Base-by-base conservation (phyloP, 2,797 vertebrate species). In the Pempheris klunzingeri region DNA sequence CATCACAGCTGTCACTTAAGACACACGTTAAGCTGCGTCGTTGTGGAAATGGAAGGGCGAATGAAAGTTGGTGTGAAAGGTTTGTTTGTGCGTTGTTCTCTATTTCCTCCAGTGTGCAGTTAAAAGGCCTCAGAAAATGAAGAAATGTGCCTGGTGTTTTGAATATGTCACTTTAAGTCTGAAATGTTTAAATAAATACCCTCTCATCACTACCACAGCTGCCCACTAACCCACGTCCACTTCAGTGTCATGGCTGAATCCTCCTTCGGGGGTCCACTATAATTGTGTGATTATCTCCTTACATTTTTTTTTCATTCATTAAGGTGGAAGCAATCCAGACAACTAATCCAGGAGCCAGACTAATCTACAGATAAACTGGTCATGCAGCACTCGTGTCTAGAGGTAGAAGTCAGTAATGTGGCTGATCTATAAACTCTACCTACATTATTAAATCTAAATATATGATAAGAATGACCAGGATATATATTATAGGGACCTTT, bases 271-370 rank as follows among this genome's bases (percentile, higher is more conserved):
- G 71, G 69, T 74, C 57, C 58, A 41, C 68, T 80, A 57, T 83
- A 80, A 85, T 83, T 80, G 57, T 43, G 28, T 58, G 77, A 62
- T 83, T 87, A 80, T 73, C 64, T 60, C 20, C 2, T 32, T 63
- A 46, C 41, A 77, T 59, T 70, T 81, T 63, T 64, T n/a, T 74
- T 64, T 90, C 84, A 87, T 92, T 89, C 71, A 87, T 84, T 90
- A 84, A 82, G 0, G 47, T 71, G 67, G 81, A 80, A 28, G 46
- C 89, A 90, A 91, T 93, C 90, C 88, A 77, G 71, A 80, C 74
- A 77, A 52, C 80, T 94, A 94, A 94, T 94, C 93, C 91, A 85
- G 36, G 68, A 71, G 66, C 81, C 92, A 94, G 93, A 94, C 92
- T 93, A 94, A 94, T 93, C 92, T 89, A 79, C 68, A 81, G 90